These are phyloP conservation scores for Pomacea maculata DNA, from an alignment of 1,140 invertebrate species.

Conservation along the genomic window DNA sequence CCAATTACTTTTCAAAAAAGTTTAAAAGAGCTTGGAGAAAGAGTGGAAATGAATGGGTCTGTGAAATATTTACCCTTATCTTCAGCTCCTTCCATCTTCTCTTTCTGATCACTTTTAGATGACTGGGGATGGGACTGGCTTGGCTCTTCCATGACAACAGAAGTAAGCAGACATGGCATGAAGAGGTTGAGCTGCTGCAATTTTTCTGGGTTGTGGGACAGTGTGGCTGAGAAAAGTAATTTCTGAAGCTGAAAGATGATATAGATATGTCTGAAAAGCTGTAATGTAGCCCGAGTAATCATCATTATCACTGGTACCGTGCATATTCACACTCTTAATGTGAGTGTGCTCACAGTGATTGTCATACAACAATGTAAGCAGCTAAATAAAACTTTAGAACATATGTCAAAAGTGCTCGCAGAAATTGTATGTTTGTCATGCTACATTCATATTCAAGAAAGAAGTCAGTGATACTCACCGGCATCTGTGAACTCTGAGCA, in stretches of 20 bases:
- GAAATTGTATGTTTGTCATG: too few species aligned
- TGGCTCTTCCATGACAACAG: slow-evolving; percentile 65
- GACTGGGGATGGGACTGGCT: background rate
- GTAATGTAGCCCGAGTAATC: too few species aligned
- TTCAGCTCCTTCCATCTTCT: background rate
- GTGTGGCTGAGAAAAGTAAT: slow-evolving; percentile 92
- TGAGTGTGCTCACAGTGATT: too few species aligned
- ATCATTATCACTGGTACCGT: too few species aligned
- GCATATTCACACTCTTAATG: too few species aligned
- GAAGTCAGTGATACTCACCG: slow-evolving; percentile 30
- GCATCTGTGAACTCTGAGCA: slow-evolving; percentile 29
- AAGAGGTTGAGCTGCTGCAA: slow-evolving; percentile 87
- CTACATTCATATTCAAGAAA: background rate
- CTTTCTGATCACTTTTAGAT: background rate
- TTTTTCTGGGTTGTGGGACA: slow-evolving; percentile 95
- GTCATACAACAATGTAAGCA: too few species aligned
- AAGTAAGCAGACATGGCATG: slow-evolving; percentile 90
- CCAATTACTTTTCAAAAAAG: too few species aligned
- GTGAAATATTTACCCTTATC: background rate
- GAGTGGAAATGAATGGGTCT: background rate
- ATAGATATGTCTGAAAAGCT: too few species aligned
- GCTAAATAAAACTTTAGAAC: too few species aligned
- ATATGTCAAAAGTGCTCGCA: too few species aligned
- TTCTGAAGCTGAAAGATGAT: slow-evolving; percentile 77
- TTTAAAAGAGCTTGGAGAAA: background rate